Evolutionary conservation across 2,888 invertebrate species (phyloP).

Genomic region (Eueremaeus valkanovi): DNA sequence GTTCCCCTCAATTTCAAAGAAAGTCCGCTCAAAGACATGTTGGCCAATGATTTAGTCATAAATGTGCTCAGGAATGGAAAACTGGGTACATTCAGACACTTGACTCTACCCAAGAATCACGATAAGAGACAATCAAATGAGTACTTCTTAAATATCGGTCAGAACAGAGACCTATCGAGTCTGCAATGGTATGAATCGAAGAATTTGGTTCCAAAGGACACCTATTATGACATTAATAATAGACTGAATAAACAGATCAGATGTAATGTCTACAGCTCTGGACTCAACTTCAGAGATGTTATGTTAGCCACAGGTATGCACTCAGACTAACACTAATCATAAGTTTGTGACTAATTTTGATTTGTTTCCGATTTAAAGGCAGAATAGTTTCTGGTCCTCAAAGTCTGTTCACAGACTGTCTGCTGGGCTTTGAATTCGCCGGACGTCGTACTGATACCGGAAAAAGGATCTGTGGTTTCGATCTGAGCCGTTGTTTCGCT

Average conservation of each 20-base stretch:
- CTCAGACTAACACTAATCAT: background rate
- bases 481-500: conserved; percentile 83
- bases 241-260: conserved; percentile 62
- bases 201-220: conserved; percentile 57
- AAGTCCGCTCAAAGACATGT: background rate
- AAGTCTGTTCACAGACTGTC: conserved; percentile 67
- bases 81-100: conserved; percentile 49
- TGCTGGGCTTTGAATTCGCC: conserved; percentile 87
- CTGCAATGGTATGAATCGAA: conserved; percentile 89
- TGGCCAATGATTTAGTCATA: conserved; percentile 11
- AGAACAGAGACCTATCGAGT: conserved; percentile 89
- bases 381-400: conserved; percentile 51
- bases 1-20: background rate
- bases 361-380: conserved; percentile 59
- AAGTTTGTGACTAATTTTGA: background rate
- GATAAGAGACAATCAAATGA: conserved; percentile 57
- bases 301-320: conserved; percentile 94
- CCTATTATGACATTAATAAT: conserved; percentile 53
- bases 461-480: conserved; percentile 83
- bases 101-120: background rate
- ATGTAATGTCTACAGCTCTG: conserved; percentile 53
- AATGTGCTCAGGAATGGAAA: conserved; percentile 11
- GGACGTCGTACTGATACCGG: conserved; percentile 67
- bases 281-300: conserved; percentile 61
- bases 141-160: conserved; percentile 87